A percentile compares a stretch with the other conserved stretches of the same genome.
Conservation (phyloP, 2,113 vertebrate species). For the Microcebus griseorufus region DNA sequence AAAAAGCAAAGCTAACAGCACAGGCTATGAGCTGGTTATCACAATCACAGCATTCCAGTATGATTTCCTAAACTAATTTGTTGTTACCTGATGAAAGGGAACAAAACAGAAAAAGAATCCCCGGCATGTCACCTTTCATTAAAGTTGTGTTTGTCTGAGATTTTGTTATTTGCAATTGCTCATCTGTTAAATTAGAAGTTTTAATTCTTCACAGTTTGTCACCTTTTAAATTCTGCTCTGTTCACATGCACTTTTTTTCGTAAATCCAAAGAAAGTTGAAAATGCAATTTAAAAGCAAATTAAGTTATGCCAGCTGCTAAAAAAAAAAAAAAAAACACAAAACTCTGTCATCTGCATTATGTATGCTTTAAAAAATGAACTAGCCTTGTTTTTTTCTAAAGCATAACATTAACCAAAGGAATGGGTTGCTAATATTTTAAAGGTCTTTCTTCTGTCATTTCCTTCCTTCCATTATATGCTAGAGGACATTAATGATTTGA, state of each 20-base stretch:
- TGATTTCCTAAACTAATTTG: slow-evolving; percentile 81
- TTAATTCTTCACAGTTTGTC: slow-evolving; percentile 88
- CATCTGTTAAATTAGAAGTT: slow-evolving; percentile 88
- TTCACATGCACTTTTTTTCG: slow-evolving; percentile 78
- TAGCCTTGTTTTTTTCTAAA: background rate
- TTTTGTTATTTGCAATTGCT: slow-evolving; percentile 86
- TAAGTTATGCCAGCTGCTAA: slow-evolving; percentile 54
- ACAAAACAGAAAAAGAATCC: slow-evolving; percentile 72
- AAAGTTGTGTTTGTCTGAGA: slow-evolving; percentile 84
- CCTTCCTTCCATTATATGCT: background rate
- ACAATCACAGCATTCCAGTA: slow-evolving; percentile 56
- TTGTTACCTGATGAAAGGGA: slow-evolving; percentile 73
- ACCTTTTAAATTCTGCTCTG: slow-evolving; percentile 84
- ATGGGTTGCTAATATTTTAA: slow-evolving; percentile 7
- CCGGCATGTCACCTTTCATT: slow-evolving; percentile 85
- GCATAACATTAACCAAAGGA: background rate
- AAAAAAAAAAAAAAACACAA: background rate
- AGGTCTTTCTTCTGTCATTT: background rate
- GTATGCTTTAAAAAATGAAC: background rate
- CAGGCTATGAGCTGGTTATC: slow-evolving; percentile 65
- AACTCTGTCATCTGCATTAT: background rate
- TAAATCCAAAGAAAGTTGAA: slow-evolving; percentile 75
- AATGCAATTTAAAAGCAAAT: slow-evolving; percentile 83
- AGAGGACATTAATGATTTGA: background rate
- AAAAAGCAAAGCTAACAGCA: slow-evolving; percentile 75